Percentiles rank a stretch among this genome's conserved stretches.
Evolutionary conservation across 2,113 vertebrate species (phyloP).

Genomic region (Thamnaconus septentrionalis): DNA sequence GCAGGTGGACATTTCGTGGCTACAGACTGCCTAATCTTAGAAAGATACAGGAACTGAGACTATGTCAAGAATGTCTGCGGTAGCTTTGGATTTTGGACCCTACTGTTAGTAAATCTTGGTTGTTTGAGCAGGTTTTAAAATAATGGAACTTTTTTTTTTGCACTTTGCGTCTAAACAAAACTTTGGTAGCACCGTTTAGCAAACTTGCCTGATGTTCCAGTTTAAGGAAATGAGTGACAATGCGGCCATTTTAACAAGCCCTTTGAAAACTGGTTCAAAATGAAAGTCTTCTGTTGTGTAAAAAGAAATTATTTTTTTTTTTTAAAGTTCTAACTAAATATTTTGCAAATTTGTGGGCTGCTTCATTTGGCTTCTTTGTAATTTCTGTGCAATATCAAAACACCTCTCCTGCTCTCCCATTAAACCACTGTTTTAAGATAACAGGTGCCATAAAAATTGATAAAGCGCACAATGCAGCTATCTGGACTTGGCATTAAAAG

Average conservation of each 20-base stretch:
- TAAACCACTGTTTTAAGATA: slow-evolving; percentile 4
- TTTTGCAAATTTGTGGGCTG: too few relatives aligned
- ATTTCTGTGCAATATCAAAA: not conserved
- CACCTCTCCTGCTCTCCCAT: slow-evolving; percentile 13
- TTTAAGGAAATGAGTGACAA: slow-evolving; percentile 55
- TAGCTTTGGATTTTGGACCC: not conserved
- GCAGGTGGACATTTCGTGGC: slow-evolving; percentile 35
- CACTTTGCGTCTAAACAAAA: slow-evolving; percentile 25
- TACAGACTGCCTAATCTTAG: not conserved
- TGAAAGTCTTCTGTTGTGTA: too few relatives aligned
- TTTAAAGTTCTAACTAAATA: too few relatives aligned
- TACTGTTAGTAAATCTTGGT: too few relatives aligned
- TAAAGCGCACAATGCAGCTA: too few relatives aligned
- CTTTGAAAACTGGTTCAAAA: too few relatives aligned
- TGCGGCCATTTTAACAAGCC: not conserved
- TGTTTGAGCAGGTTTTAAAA: too few relatives aligned
- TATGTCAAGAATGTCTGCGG: slow-evolving; percentile 7
- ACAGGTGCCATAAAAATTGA: not conserved
- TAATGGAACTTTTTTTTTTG: too few relatives aligned
- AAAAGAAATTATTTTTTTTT: too few relatives aligned
- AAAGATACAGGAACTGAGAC: not conserved
- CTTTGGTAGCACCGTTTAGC: slow-evolving; percentile 43
- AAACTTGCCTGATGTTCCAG: slow-evolving; percentile 27
- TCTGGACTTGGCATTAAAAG: too few relatives aligned
- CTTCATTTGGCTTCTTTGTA: too few relatives aligned